A percentile compares a stretch with the other conserved stretches of the same genome.
phyloP scores from a whole-genome alignment of 1,140 invertebrate species.

The Oreohelix idahoensis region DNA sequence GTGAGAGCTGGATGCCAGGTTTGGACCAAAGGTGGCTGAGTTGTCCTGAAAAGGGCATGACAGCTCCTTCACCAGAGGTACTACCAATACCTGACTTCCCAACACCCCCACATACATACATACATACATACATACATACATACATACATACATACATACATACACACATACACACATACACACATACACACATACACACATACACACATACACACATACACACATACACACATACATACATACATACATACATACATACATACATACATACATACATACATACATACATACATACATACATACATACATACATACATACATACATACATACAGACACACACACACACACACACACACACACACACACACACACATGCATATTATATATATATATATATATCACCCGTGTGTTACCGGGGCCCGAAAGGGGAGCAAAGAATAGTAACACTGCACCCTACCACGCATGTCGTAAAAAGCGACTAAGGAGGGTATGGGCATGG shows the following conservation, averaged over 20 bases:
- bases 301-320: background rate
- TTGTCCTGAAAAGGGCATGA: too few relatives aligned
- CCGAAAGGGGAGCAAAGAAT: too few relatives aligned
- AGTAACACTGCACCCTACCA: too few relatives aligned
- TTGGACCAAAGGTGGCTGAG: too few relatives aligned
- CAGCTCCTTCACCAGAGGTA: too few relatives aligned
- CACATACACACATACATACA: background rate
- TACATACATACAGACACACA: too few relatives aligned
- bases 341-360: background rate
- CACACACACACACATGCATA: background rate
- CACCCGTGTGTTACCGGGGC: too few relatives aligned
- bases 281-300: constrained; percentile 2
- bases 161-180: background rate
- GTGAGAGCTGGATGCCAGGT: too few relatives aligned
- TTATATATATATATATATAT: too few relatives aligned
- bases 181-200: background rate
- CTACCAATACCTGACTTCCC: too few relatives aligned
- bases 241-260: background rate
- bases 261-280: background rate
- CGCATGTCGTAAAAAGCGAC: too few relatives aligned
- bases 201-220: background rate
- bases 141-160: background rate
- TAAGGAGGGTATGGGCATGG: too few relatives aligned
- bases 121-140: background rate
- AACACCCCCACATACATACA: background rate